phyloP scores from a whole-genome alignment of 1,140 invertebrate genomes.

The Drosophila watanabei region DNA sequence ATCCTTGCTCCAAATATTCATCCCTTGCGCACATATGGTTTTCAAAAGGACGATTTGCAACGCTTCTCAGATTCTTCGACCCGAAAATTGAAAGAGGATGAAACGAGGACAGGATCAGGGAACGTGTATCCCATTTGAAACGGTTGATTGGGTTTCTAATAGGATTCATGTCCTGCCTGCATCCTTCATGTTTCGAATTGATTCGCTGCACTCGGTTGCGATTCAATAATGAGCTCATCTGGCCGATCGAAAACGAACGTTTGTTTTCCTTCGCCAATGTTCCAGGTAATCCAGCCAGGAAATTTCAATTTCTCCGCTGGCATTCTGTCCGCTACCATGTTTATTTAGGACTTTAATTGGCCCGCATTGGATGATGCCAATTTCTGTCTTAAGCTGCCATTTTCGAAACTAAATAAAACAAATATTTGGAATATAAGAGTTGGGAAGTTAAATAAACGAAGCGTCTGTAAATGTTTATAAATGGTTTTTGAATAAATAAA shows the following conservation, averaged over 20 bases:
- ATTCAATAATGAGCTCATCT: conserved; percentile 73
- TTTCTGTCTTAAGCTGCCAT: conserved; percentile 8
- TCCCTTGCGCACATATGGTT: conserved; percentile 15
- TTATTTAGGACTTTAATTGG: conserved; percentile 41
- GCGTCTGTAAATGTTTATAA: not conserved
- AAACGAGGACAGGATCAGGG: conserved; percentile 24
- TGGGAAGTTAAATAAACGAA: not conserved
- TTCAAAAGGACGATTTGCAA: conserved; percentile 35
- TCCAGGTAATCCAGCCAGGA: conserved; percentile 75
- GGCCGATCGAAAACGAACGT: conserved; percentile 18
- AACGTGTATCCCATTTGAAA: conserved; percentile 66
- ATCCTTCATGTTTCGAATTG: conserved; percentile 51
- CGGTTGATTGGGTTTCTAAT: conserved; percentile 77
- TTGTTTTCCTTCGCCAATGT: conserved; percentile 78
- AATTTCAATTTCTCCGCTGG: conserved; percentile 70
- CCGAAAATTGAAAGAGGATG: conserved; percentile 21
- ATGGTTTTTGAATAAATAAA: not conserved
- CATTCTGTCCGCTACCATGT: conserved; percentile 43
- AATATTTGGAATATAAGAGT: conserved; percentile 14
- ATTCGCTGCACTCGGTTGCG: conserved; percentile 71
- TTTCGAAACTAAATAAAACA: conserved; percentile 7
- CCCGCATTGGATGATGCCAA: conserved; percentile 4
- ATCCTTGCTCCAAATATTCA: not conserved
- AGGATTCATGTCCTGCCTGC: conserved; percentile 51
- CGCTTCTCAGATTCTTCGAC: conserved; percentile 44